Base-by-base conservation (phyloP, 1,140 invertebrate genomes). In the Drosophila sp. region DNA sequence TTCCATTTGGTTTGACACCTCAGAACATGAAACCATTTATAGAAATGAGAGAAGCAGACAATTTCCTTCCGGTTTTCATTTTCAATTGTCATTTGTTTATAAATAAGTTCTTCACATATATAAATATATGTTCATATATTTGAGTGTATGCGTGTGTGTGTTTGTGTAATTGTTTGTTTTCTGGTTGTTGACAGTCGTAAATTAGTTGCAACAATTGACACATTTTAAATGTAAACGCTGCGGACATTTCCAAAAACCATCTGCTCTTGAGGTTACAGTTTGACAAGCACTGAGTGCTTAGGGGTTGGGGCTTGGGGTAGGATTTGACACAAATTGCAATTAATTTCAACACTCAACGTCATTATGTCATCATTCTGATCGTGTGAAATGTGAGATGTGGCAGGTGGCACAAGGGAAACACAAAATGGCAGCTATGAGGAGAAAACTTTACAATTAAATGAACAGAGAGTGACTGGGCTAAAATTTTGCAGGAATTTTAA, bases 61-160 rank as follows among this genome's bases (percentile, higher is more conserved):
- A 78, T 89, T 87, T 87, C 84, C 84, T 87, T 87, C 84, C 84
- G 84, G 85, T 84, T 89, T 89, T 78, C 60, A 61, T 84, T 78
- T 87, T 78, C 84, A 87, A 87, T 87, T 87, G 84, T 76, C 83
- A 64, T 86, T 86, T 86, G 84, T 86, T 87, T 86, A 87, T 87
- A 86, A 83, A 86, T 83, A 89, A 80, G 64, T 77, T 77, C 74
- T 67, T 63, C 57, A 61, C 29, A 38, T 8, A 32, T 10, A 11
- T 40, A 17, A 55, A 35, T 44, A n/a, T 27, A 50, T 50, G 17
- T 17, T 17, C 17, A 17, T 17, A 25, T 50, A 50, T 10, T 50
- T 50, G 7, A 25, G 7, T 58, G 50, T 25, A 33, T 44, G 38
- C 64, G n/a, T 33, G 41, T 61, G 30, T 64, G 66, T 27, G 35